A percentile compares a stretch with the other conserved stretches of the same genome.
phyloP scores from a whole-genome alignment of 2,797 vertebrate genomes.

The Thalassophryne amazonica region DNA sequence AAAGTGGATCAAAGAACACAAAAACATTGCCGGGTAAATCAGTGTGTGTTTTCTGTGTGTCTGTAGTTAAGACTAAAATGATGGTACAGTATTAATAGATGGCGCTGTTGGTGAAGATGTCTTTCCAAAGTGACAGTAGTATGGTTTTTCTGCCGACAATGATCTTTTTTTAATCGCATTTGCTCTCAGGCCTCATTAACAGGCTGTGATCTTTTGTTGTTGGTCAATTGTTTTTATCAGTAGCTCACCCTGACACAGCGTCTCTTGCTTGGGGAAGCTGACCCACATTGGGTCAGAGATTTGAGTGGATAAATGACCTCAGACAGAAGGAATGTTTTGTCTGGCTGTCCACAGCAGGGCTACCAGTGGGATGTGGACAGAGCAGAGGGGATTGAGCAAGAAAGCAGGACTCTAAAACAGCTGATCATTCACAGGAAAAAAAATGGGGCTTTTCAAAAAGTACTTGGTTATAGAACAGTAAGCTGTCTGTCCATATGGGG shows the following conservation, averaged over 20 bases:
- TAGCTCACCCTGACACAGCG: slow-evolving; percentile 1
- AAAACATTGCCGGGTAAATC: too few species aligned
- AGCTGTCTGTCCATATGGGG: too few species aligned
- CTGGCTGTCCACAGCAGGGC: slow-evolving; percentile 54
- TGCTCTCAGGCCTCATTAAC: slow-evolving; percentile 1
- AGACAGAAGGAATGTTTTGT: slow-evolving; percentile 78
- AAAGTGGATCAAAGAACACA: too few species aligned
- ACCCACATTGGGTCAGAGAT: slow-evolving; percentile 60
- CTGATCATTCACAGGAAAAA: background rate
- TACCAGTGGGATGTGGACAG: slow-evolving; percentile 37
- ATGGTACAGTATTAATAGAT: too few species aligned
- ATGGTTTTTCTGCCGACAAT: background rate
- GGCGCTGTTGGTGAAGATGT: background rate
- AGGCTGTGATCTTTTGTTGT: slow-evolving; percentile 15
- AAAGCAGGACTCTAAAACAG: slow-evolving; percentile 8
- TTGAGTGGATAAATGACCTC: slow-evolving; percentile 70
- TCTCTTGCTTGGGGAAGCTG: slow-evolving; percentile 18
- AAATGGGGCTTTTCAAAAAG: background rate
- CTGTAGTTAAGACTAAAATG: too few species aligned
- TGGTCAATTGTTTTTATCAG: slow-evolving; percentile 34
- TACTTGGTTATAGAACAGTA: too few species aligned
- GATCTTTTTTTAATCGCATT: background rate
- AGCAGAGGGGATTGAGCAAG: slow-evolving; percentile 10
- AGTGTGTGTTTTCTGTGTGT: too few species aligned
- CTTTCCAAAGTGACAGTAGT: background rate